Base-by-base conservation (phyloP, 2,888 invertebrate species). In the Eumerus sabulonum region DNA sequence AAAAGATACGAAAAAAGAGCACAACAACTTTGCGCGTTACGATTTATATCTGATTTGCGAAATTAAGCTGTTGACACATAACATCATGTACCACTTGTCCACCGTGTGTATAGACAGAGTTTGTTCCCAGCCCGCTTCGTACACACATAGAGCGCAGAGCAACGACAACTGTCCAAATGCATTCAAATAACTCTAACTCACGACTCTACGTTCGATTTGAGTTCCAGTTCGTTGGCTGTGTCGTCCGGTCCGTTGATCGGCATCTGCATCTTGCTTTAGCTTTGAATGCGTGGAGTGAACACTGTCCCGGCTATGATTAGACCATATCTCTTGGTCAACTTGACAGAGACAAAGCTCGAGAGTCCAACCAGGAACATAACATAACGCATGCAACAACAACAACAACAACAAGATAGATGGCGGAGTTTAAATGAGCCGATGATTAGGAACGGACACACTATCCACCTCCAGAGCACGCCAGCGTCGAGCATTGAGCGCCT, bases 41-140 rank as follows among this genome's bases (percentile, higher is more conserved):
- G 82, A 83, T 82, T 83, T 67, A 82, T 82, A 83, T 83, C 83
- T 76, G 73, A 81, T 81, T 81, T 84, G 84, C 84, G 84, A 87
- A 87, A 87, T 87, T 87, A 87, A 87, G 87, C 87, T 87, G 87
- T 87, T 87, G 87, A 87, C 87, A 87, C 86, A 87, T 86, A 87
- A 87, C 87, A 87, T 87, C 86, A 86, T 87, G 87, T 87, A 86
- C 85, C 86, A 86, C 86, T 86, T 86, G 86, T 86, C 85, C 85
- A 38, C 74, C 62, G 68, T 74, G 64, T 64, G 68, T 74, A 48
- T 73, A 54, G 53, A 64, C 59, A 63, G 51, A 38, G 38, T 16
- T 9, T 16, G n/a, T 48, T 72, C 67, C 72, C 51, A 57, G 51
- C 57, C 53, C 66, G 67, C 62, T 73, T 53, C 66, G 72, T 2